These are phyloP conservation scores for Sipha flava DNA, from an alignment of 1,140 invertebrate genomes.

Conservation along the genomic window DNA sequence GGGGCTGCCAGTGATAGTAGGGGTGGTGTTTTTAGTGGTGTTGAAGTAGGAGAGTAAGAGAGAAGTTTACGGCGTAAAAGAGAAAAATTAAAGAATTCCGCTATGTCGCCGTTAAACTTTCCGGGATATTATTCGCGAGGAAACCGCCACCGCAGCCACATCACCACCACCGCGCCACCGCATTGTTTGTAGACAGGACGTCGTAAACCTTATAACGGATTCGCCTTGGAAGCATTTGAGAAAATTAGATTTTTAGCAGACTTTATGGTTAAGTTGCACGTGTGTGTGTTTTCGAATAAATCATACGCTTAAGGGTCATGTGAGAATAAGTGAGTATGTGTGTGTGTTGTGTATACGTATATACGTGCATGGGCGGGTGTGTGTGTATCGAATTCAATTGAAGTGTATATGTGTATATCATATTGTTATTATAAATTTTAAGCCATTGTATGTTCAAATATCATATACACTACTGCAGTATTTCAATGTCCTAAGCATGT, in stretches of 20 bases:
- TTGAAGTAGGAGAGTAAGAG: too few relatives aligned
- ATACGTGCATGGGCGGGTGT: too few relatives aligned
- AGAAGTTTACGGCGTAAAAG: not conserved
- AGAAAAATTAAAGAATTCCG: not conserved
- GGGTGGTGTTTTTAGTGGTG: too few relatives aligned
- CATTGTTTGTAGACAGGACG: not conserved
- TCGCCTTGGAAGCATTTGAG: conserved; percentile 3
- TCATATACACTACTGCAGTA: too few relatives aligned
- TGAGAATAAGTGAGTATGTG: not conserved
- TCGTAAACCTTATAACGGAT: not conserved
- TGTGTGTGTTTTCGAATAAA: not conserved
- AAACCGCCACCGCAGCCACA: not conserved
- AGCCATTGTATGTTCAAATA: too few relatives aligned
- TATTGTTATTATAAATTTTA: too few relatives aligned
- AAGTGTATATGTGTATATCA: too few relatives aligned
- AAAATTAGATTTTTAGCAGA: conserved; percentile 18
- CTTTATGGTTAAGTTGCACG: not conserved
- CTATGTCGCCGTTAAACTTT: not conserved
- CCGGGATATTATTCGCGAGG: not conserved
- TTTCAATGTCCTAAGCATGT: too few relatives aligned
- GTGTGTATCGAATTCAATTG: not conserved
- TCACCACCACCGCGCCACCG: too few relatives aligned
- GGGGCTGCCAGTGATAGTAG: too few relatives aligned
- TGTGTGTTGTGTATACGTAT: too few relatives aligned
- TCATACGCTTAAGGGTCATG: not conserved